Conservation (phyloP, 2,797 vertebrate genomes). For the Syndactyla subalaris region DNA sequence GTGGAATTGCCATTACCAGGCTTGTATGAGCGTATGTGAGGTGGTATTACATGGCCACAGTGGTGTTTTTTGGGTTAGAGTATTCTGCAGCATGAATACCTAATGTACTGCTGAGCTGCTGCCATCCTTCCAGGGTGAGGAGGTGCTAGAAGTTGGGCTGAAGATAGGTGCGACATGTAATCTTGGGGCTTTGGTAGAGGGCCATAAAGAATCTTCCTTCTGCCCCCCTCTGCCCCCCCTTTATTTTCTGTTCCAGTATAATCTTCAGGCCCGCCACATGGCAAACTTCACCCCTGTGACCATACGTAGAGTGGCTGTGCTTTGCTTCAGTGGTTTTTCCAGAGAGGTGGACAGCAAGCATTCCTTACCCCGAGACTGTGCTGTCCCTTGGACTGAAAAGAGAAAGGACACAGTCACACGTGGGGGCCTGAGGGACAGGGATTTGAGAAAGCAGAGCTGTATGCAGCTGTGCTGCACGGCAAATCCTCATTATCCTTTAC, state of each 20-base stretch:
- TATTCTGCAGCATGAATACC: neutral
- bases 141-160: neutral
- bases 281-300: neutral
- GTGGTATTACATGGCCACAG: accelerated
- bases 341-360: neutral
- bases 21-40: neutral
- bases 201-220: neutral
- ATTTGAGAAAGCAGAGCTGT: neutral
- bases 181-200: neutral
- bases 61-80: neutral
- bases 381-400: neutral
- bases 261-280: neutral
- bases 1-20: neutral
- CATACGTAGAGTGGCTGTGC: neutral
- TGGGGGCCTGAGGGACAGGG: accelerated
- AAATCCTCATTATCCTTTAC: neutral
- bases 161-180: accelerated
- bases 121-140: neutral
- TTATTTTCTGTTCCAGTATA: neutral
- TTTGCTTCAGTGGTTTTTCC: neutral
- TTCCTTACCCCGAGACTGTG: neutral
- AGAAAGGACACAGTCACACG: neutral
- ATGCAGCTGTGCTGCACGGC: neutral
- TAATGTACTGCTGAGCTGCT: neutral
- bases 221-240: too few species aligned